Conservation (phyloP, 2,113 vertebrate genomes). For the Pelobates fuscus region DNA sequence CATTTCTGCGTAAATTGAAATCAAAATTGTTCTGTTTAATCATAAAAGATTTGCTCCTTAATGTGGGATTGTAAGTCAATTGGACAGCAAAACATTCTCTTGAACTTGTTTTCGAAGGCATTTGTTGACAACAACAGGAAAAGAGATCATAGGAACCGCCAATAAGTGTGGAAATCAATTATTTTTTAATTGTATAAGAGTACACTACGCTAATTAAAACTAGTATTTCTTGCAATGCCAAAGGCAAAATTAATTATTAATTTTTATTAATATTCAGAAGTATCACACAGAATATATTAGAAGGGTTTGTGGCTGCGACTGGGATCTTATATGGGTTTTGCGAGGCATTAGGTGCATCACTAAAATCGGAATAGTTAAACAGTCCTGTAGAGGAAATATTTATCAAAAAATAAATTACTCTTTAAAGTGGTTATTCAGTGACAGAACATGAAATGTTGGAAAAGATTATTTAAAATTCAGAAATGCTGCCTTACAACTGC, state of each 20-base stretch:
- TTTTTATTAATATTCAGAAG: slow-evolving; percentile 99
- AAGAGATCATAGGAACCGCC: slow-evolving; percentile 89
- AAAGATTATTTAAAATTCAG: slow-evolving; percentile 49
- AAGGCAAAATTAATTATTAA: slow-evolving; percentile 99
- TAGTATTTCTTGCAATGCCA: slow-evolving; percentile 99
- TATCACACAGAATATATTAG: slow-evolving; percentile 99
- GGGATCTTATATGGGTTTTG: slow-evolving; percentile 83
- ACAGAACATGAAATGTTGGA: slow-evolving; percentile 45
- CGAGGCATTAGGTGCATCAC: slow-evolving; percentile 74
- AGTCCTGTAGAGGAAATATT: slow-evolving; percentile 52
- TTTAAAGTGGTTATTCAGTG: slow-evolving; percentile 54
- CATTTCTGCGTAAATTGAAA: slow-evolving; percentile 77
- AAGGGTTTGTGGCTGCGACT: slow-evolving; percentile 90
- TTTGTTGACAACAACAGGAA: slow-evolving; percentile 93
- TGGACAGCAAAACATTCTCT: slow-evolving; percentile 75
- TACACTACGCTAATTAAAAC: slow-evolving; percentile 99
- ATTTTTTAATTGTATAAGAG: slow-evolving; percentile 99
- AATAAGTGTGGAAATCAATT: slow-evolving; percentile 96
- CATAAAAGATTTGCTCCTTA: slow-evolving; percentile 76
- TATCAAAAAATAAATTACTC: slow-evolving; percentile 51
- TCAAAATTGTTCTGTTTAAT: slow-evolving; percentile 78
- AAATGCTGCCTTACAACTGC: slow-evolving; percentile 44
- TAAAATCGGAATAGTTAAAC: slow-evolving; percentile 65
- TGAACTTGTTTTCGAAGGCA: slow-evolving; percentile 78
- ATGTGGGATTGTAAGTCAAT: slow-evolving; percentile 73